Conservation (phyloP, 2,797 vertebrate genomes). For the Xenentodon cancila region DNA sequence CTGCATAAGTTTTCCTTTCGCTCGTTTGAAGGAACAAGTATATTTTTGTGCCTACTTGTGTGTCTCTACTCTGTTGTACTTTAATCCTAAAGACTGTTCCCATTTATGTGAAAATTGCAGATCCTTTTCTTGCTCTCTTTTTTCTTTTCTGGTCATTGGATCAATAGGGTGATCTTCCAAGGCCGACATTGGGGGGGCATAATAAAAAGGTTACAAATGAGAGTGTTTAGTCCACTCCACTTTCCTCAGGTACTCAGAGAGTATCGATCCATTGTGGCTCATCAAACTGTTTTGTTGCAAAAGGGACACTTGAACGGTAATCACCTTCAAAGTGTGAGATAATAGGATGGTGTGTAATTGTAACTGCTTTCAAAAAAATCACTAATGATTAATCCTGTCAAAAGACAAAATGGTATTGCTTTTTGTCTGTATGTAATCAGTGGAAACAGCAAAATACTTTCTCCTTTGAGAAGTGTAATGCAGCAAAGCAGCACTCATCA, state of each 20-base stretch:
- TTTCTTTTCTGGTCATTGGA: constrained; percentile 56
- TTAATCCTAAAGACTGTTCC: constrained; percentile 51
- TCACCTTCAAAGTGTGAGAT: constrained; percentile 60
- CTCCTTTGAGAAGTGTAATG: neutral
- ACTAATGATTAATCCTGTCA: constrained; percentile 24
- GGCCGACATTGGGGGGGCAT: constrained; percentile 63
- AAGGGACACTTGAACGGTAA: constrained; percentile 72
- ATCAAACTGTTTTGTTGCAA: constrained; percentile 73
- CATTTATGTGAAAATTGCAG: constrained; percentile 53
- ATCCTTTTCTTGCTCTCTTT: constrained; percentile 22
- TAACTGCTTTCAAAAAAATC: constrained; percentile 20
- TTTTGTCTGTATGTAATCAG: neutral
- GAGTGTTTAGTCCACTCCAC: constrained; percentile 68
- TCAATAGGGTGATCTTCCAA: constrained; percentile 76
- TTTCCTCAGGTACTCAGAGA: constrained; percentile 62
- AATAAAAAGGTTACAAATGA: constrained; percentile 77
- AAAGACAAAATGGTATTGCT: neutral
- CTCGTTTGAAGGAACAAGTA: constrained; percentile 30
- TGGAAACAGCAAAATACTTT: neutral
- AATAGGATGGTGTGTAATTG: constrained; percentile 47
- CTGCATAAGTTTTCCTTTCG: constrained; percentile 38
- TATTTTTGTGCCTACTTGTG: constrained; percentile 27
- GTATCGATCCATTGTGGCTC: constrained; percentile 71
- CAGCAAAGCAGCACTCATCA: neutral
- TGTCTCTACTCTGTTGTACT: constrained; percentile 48